Percentiles rank a stretch among this genome's conserved stretches.
Evolutionary conservation across 2,888 invertebrate genomes (phyloP).

Genomic region (Fragum fragum): DNA sequence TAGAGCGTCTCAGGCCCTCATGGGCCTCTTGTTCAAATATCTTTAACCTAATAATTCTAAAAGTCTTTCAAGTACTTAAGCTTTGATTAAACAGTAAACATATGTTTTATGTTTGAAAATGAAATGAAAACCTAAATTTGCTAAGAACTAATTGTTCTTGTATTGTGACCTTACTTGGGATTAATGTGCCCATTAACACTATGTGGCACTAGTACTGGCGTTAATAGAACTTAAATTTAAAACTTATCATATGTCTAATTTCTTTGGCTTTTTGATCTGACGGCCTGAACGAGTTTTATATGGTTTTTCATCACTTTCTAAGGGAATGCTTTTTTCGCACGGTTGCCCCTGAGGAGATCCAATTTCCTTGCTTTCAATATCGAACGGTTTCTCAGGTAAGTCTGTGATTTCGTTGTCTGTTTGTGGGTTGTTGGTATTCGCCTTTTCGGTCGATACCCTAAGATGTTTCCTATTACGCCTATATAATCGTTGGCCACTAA

Average conservation of each 20-base stretch:
- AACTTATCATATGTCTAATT: background rate
- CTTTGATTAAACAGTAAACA: background rate
- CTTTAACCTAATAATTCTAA: background rate
- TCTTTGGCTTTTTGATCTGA: slow-evolving; percentile 17
- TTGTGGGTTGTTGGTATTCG: slow-evolving; percentile 5
- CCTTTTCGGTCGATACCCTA: slow-evolving; percentile 16
- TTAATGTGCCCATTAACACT: slow-evolving; percentile 29
- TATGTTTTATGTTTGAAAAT: background rate
- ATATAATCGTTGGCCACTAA: slow-evolving; percentile 27
- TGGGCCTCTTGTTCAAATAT: too few species aligned
- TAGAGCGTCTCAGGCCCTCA: too few species aligned
- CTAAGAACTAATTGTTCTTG: slow-evolving; percentile 11
- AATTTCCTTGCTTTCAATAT: background rate
- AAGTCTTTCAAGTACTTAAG: background rate
- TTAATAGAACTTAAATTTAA: background rate
- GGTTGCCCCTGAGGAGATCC: background rate
- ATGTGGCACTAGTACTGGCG: background rate
- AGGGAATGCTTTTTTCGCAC: background rate
- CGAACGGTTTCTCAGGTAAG: background rate
- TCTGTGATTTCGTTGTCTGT: background rate
- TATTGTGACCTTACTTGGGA: slow-evolving; percentile 17
- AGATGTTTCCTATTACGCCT: slow-evolving; percentile 38
- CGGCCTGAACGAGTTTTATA: slow-evolving; percentile 12
- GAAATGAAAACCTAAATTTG: background rate
- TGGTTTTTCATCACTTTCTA: background rate